Conservation (phyloP, 2,113 vertebrate genomes). For the Sturnus vulgaris region DNA sequence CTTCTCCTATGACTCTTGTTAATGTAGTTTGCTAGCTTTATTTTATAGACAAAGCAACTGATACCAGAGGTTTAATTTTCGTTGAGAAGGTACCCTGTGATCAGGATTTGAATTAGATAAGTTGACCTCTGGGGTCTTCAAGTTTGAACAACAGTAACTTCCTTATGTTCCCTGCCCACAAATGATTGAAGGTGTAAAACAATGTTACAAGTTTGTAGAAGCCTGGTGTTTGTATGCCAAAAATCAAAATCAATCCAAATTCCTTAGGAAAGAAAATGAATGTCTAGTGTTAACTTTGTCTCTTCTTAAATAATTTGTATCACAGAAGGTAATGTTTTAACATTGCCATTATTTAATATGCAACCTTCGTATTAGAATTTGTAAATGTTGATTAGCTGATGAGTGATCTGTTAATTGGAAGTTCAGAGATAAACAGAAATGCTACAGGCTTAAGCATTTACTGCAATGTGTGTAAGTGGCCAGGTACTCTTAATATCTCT, state of each 20-base stretch:
- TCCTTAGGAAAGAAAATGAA: background rate
- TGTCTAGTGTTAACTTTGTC: background rate
- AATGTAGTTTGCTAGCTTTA: background rate
- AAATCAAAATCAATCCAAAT: background rate
- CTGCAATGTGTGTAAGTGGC: background rate
- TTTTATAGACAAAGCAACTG: background rate
- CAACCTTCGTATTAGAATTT: background rate
- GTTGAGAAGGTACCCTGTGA: accelerated
- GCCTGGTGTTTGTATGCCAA: background rate
- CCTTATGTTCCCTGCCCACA: background rate
- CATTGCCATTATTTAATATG: background rate
- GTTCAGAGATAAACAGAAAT: background rate
- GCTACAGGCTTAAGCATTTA: background rate
- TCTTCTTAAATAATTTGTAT: background rate
- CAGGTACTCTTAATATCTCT: background rate
- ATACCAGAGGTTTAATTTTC: background rate
- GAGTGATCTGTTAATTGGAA: background rate
- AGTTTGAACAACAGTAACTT: background rate
- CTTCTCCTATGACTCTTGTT: background rate
- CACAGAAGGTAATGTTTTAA: background rate
- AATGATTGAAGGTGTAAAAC: background rate
- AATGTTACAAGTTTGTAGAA: background rate
- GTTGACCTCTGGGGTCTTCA: background rate
- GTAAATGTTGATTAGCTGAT: background rate
- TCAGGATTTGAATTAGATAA: background rate